Evolutionary conservation across 35 echinoderm and acorn worm species (phyloP), one percentile per base, ranked within the genome.

Genomic region (Acanthaster planci): DNA sequence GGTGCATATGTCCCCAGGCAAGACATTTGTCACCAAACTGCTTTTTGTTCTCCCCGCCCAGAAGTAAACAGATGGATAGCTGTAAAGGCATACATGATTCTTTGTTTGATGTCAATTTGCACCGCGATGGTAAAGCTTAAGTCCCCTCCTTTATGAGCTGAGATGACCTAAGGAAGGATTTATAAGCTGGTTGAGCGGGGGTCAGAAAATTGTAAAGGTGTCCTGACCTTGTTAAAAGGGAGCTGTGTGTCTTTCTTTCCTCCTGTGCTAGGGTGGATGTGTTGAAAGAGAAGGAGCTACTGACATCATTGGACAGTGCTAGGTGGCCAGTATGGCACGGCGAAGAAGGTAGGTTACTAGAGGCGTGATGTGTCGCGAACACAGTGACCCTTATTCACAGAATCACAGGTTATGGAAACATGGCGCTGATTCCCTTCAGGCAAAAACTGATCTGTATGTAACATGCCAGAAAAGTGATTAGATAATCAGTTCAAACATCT

Each of bases 211-310:
- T 9, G 23, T 72, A 35, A 72, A 72, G n/a, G 64, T 35, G 29
- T 26, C 23, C 30, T 72, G 64, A 72, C 30, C 23, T 72, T 47
- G 42, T 47, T 47, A 47, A 47, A 47, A 4, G 42, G 4, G 42
- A 47, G 12, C 12, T 47, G 42, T 6, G 42, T 36, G 64, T 60
- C 37, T 1, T 40, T 78, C 9, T 81, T 52, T 55, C 16, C n/a
- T n/a, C n/a, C n/a, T n/a, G n/a, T 81, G 42, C 22, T 34, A 83
- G 81, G 56, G 81, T 83, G 2, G 81, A 83, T 58, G 54, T 83
- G 32, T 83, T 83, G 26, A 35, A 64, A 21, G 81, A 83, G 38
- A 83, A 83, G 55, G 52, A 59, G 53, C 19, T 39, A 35, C 19
- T 83, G 36, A 16, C 52, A 1, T 35, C 53, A 21, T 0, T 83